phyloP scores from a whole-genome alignment of 2,888 invertebrate genomes.

The Drosophila nigricruria region DNA sequence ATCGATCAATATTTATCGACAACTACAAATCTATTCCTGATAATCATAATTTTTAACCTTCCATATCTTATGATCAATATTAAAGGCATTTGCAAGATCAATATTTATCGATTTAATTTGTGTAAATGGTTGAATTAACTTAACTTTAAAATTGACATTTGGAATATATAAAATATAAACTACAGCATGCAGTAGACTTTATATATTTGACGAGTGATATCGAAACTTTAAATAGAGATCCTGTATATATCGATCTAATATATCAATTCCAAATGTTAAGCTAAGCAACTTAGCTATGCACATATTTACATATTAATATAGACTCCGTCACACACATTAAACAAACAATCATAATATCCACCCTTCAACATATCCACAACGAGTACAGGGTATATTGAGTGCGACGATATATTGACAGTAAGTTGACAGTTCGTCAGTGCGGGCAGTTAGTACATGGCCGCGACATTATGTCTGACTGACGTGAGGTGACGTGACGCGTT shows the following conservation, averaged over 20 bases:
- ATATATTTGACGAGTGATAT: too few relatives aligned
- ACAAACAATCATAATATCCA: not conserved
- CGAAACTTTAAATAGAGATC: too few relatives aligned
- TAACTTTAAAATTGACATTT: too few relatives aligned
- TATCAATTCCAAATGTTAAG: too few relatives aligned
- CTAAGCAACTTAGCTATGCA: too few relatives aligned
- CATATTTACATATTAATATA: too few relatives aligned
- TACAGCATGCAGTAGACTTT: too few relatives aligned
- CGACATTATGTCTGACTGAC: constrained; percentile 63
- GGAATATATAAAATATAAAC: too few relatives aligned
- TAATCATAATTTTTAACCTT: not conserved
- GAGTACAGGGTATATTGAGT: constrained; percentile 12
- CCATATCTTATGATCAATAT: not conserved
- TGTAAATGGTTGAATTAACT: not conserved
- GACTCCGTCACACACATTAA: too few relatives aligned
- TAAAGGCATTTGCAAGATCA: not conserved
- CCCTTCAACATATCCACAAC: not conserved
- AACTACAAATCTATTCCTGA: not conserved
- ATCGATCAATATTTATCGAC: not conserved
- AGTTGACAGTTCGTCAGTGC: constrained; percentile 75
- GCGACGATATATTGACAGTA: constrained; percentile 70
- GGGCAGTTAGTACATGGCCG: constrained; percentile 61
- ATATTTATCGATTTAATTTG: not conserved
- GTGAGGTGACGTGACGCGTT: constrained; percentile 57
- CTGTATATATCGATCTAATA: too few relatives aligned